A percentile compares a stretch with the other conserved stretches of the same genome.
Evolutionary conservation across 2,888 invertebrate genomes (phyloP).

Genomic region (Habrosyne pyritoides): DNA sequence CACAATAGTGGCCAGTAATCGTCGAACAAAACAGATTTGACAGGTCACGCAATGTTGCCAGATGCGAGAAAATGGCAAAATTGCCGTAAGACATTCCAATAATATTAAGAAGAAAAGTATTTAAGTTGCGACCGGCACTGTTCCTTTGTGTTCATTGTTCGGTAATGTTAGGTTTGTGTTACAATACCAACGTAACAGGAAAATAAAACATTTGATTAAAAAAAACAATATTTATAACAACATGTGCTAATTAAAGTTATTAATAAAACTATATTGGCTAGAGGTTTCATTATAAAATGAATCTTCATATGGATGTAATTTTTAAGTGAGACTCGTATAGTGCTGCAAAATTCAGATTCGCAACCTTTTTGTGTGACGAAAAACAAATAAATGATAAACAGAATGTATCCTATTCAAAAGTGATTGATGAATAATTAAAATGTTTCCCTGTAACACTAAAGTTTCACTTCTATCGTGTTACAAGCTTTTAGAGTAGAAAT

Average conservation of each 20-base stretch:
- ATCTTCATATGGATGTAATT: too few relatives aligned
- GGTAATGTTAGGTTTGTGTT: background rate
- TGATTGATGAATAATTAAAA: too few relatives aligned
- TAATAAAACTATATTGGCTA: background rate
- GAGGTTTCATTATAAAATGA: background rate
- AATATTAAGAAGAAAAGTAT: background rate
- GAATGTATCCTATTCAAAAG: too few relatives aligned
- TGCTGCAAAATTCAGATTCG: too few relatives aligned
- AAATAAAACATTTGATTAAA: background rate
- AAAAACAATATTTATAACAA: background rate
- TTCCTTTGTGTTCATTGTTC: background rate
- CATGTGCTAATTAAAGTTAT: background rate
- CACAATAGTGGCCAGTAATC: background rate
- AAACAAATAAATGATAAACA: too few relatives aligned
- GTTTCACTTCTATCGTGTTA: too few relatives aligned
- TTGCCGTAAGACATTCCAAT: background rate
- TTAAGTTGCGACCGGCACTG: background rate
- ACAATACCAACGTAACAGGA: background rate
- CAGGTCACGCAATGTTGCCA: constrained; percentile 2
- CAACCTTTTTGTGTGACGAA: too few relatives aligned
- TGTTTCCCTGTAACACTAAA: too few relatives aligned
- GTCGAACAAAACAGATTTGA: background rate
- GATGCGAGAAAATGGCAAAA: background rate
- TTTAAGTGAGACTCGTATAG: too few relatives aligned
- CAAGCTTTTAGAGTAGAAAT: too few relatives aligned